Conservation (phyloP, 2,888 invertebrate genomes). For the Tigriopus californicus region DNA sequence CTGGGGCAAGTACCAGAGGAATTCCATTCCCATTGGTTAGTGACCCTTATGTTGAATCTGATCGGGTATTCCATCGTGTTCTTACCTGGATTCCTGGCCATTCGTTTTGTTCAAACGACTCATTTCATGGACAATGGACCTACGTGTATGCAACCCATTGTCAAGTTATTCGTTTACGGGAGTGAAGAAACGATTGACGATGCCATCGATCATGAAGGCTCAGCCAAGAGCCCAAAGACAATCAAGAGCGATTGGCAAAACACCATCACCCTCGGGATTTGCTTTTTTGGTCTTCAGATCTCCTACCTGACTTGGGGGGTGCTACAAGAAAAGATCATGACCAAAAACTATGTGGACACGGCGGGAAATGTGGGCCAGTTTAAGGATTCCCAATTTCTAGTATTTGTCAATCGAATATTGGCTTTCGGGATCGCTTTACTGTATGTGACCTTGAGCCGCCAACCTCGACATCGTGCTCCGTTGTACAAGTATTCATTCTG, state of each 20-base stretch:
- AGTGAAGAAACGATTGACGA: background rate
- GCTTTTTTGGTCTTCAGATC: slow-evolving; percentile 68
- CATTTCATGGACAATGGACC: slow-evolving; percentile 52
- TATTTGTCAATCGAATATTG: slow-evolving; percentile 78
- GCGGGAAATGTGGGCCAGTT: slow-evolving; percentile 48
- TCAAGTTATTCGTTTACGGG: background rate
- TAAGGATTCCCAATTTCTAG: slow-evolving; percentile 86
- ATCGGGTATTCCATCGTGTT: slow-evolving; percentile 73
- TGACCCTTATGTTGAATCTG: slow-evolving; percentile 56
- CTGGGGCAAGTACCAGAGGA: background rate
- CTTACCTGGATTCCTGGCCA: slow-evolving; percentile 61
- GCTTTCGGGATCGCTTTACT: slow-evolving; percentile 53
- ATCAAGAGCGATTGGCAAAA: slow-evolving; percentile 30
- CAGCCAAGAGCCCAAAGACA: background rate
- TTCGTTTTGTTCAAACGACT: slow-evolving; percentile 54
- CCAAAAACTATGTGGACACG: slow-evolving; percentile 46
- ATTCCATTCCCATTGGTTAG: slow-evolving; percentile 39
- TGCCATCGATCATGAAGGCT: background rate
- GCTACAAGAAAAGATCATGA: slow-evolving; percentile 93
- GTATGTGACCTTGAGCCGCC: slow-evolving; percentile 38
- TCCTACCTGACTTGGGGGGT: slow-evolving; percentile 91
- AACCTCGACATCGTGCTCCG: slow-evolving; percentile 57
- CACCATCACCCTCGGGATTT: slow-evolving; percentile 44
- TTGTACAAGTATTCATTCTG: slow-evolving; percentile 87
- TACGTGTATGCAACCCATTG: slow-evolving; percentile 26